Percentiles rank a stretch among this genome's conserved stretches.
Conservation (phyloP, 2,113 vertebrate genomes). For the Daboia siamensis region DNA sequence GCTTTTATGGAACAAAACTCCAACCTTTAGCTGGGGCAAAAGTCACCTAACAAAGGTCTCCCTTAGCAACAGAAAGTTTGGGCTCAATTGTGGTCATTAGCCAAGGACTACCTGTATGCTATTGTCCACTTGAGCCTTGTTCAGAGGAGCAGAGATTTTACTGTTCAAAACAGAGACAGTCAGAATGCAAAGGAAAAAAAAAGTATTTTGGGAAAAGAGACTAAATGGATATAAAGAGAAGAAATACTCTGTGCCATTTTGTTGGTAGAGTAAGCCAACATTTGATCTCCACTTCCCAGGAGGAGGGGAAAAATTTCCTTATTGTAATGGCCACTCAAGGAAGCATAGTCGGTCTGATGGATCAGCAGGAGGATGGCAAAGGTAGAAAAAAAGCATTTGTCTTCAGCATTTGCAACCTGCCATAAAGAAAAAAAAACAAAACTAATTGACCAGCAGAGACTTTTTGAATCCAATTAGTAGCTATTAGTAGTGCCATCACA, state of each 20-base stretch:
- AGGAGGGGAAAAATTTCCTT: constrained; percentile 8
- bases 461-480: constrained; percentile 49
- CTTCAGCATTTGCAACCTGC: constrained; percentile 24
- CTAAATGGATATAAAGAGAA: constrained; percentile 39
- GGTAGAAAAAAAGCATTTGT: constrained; percentile 18
- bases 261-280: constrained; percentile 27
- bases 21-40: background rate
- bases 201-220: constrained; percentile 11
- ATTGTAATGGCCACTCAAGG: constrained; percentile 15
- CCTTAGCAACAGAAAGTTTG: too few relatives aligned
- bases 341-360: constrained; percentile 32
- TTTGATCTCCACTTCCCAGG: constrained; percentile 25
- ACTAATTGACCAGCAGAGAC: constrained; percentile 43
- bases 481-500: constrained; percentile 1
- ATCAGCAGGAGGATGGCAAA: constrained; percentile 9
- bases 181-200: constrained; percentile 33
- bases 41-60: background rate
- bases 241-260: background rate
- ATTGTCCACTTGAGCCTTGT: background rate
- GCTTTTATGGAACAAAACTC: too few relatives aligned
- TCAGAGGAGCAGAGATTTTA: background rate
- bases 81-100: too few relatives aligned
- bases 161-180: constrained; percentile 8
- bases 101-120: background rate
- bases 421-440: constrained; percentile 43